phyloP scores from a whole-genome alignment of 2,888 invertebrate genomes.

The Peribatodes rhomboidaria region DNA sequence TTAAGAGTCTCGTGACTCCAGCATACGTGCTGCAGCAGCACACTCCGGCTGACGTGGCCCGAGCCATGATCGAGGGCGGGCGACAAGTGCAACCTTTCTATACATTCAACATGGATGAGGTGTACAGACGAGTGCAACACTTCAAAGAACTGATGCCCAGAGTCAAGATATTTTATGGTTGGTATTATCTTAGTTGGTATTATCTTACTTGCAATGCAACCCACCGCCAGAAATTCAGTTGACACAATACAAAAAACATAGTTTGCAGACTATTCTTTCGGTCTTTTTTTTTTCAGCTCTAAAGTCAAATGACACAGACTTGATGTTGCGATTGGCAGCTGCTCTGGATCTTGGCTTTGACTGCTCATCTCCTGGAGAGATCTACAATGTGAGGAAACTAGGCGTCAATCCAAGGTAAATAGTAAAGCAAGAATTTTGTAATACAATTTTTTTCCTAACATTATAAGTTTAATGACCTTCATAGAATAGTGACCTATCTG shows the following conservation, averaged over 20 bases:
- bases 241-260: no score
- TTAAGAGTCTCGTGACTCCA: background rate
- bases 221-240: no score
- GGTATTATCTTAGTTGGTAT: background rate
- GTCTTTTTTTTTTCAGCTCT: slow-evolving; percentile 55
- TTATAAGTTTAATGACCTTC: no score
- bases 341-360: slow-evolving; percentile 57
- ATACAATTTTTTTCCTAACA: background rate
- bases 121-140: slow-evolving; percentile 52
- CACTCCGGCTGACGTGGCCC: slow-evolving; percentile 51
- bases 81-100: slow-evolving; percentile 59
- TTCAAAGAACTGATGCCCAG: slow-evolving; percentile 58
- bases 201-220: no score
- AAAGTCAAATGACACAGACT: slow-evolving; percentile 57
- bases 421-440: background rate
- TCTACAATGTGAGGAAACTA: slow-evolving; percentile 53
- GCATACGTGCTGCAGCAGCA: slow-evolving; percentile 41
- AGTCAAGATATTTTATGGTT: slow-evolving; percentile 62
- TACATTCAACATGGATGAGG: slow-evolving; percentile 58
- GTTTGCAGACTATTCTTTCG: no score
- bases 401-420: slow-evolving; percentile 53
- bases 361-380: slow-evolving; percentile 62
- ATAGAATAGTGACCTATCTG: no score
- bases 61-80: slow-evolving; percentile 54
- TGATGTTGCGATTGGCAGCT: slow-evolving; percentile 56